These are phyloP conservation scores for Marasmarcha lunaedactyla DNA, from an alignment of 2,888 invertebrate genomes.

Conservation along the genomic window DNA sequence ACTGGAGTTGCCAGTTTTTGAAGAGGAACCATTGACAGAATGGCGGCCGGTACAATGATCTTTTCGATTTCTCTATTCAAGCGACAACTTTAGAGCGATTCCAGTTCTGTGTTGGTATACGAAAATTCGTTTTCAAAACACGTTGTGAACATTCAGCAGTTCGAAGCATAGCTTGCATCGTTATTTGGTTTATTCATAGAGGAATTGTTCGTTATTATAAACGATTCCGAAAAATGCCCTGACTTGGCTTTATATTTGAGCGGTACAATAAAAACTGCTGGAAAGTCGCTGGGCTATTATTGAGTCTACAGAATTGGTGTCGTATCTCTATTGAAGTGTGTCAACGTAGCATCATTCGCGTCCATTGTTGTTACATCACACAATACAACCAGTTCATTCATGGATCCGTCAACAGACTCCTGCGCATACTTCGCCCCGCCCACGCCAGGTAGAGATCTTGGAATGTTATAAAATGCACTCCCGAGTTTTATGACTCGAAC, in stretches of 20 bases:
- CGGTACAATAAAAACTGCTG: too few species aligned
- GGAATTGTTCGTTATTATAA: too few species aligned
- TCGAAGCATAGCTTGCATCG: too few species aligned
- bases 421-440: constrained; percentile 51
- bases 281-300: too few species aligned
- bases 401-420: constrained; percentile 54
- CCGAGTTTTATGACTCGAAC: not conserved
- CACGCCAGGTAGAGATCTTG: constrained; percentile 1
- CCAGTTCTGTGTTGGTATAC: not conserved
- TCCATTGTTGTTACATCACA: constrained; percentile 47
- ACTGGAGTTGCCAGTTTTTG: constrained; percentile 59
- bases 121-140: constrained; percentile 15
- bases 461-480: not conserved
- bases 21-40: constrained; percentile 49
- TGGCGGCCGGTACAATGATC: constrained; percentile 44
- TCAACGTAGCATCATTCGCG: not conserved
- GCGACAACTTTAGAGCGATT: constrained; percentile 16
- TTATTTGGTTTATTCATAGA: too few species aligned
- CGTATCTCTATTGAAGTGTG: not conserved
- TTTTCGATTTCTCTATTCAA: constrained; percentile 38
- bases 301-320: too few species aligned
- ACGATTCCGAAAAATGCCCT: too few species aligned
- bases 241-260: too few species aligned
- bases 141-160: constrained; percentile 1
- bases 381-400: constrained; percentile 56